phyloP scores from a whole-genome alignment of 2,888 invertebrate species.

The Andrena fulva region DNA sequence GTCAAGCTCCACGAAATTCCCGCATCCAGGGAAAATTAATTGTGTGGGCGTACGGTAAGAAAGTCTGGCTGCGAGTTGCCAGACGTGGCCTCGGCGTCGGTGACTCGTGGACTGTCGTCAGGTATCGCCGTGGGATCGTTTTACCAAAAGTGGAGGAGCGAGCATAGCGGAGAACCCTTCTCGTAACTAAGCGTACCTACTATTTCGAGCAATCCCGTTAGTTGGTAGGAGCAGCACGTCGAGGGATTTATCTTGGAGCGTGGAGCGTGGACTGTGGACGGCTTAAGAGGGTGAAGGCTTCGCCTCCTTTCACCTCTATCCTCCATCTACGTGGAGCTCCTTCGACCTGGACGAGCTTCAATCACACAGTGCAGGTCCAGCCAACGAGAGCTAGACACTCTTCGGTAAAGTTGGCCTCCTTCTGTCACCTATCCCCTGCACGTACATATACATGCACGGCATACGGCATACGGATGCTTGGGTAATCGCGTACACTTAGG shows the following conservation, averaged over 20 bases:
- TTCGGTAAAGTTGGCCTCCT: slow-evolving; percentile 34
- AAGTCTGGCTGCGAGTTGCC: slow-evolving; percentile 30
- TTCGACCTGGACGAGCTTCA: slow-evolving; percentile 34
- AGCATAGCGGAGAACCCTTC: slow-evolving; percentile 19
- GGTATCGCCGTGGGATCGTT: slow-evolving; percentile 52
- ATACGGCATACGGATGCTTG: not conserved
- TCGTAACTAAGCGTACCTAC: slow-evolving; percentile 65
- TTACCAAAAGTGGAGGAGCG: slow-evolving; percentile 40
- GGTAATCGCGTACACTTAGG: slow-evolving; percentile 4
- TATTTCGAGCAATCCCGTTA: slow-evolving; percentile 77
- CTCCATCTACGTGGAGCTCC: slow-evolving; percentile 41
- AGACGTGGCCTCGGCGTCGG: not conserved
- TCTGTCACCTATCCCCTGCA: slow-evolving; percentile 5
- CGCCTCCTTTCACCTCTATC: slow-evolving; percentile 53
- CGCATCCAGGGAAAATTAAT: slow-evolving; percentile 40
- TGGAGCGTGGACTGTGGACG: slow-evolving; percentile 68
- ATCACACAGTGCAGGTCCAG: slow-evolving; percentile 45
- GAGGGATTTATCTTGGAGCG: slow-evolving; percentile 76
- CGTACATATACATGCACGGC: not conserved
- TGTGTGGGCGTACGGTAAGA: slow-evolving; percentile 30
- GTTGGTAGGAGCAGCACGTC: slow-evolving; percentile 77
- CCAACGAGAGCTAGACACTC: not conserved
- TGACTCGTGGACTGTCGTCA: slow-evolving; percentile 34
- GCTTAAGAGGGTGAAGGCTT: slow-evolving; percentile 70
- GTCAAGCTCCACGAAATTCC: slow-evolving; percentile 48